Conservation (phyloP, 2,797 vertebrate genomes). For the Onychomys leucogaster region DNA sequence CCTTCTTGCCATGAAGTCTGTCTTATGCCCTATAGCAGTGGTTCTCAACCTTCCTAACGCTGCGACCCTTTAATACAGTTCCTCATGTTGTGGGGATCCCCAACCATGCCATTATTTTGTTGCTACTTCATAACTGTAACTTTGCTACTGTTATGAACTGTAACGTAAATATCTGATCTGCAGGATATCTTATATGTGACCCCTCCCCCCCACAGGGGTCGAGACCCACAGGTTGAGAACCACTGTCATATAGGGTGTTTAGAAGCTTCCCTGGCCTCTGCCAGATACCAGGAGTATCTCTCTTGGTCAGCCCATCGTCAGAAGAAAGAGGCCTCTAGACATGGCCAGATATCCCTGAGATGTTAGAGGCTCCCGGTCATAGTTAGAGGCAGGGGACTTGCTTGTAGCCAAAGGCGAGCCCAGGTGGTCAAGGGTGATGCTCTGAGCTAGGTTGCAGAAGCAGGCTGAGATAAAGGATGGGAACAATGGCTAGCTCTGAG, state of each 20-base stretch:
- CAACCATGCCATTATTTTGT: background rate
- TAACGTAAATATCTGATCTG: background rate
- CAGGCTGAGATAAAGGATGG: background rate
- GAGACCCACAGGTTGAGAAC: background rate
- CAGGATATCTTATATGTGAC: background rate
- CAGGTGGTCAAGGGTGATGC: background rate
- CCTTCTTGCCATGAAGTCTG: background rate
- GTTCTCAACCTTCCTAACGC: background rate
- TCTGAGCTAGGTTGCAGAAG: background rate
- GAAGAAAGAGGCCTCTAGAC: background rate
- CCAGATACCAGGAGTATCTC: background rate
- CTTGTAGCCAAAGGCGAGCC: background rate
- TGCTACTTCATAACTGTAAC: background rate
- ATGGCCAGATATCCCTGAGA: background rate
- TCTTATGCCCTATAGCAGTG: rapidly evolving
- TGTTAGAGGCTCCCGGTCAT: background rate
- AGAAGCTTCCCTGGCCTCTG: background rate
- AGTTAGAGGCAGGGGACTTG: background rate
- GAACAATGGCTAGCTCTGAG: background rate
- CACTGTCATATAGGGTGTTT: background rate
- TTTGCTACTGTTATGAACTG: background rate
- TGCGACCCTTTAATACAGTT: background rate
- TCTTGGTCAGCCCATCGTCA: background rate
- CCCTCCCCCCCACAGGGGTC: background rate
- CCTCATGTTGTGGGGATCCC: background rate